Evolutionary conservation across 1,140 invertebrate genomes (phyloP), one percentile per base, ranked within the genome.

Genomic region (Lepidurus couesii): DNA sequence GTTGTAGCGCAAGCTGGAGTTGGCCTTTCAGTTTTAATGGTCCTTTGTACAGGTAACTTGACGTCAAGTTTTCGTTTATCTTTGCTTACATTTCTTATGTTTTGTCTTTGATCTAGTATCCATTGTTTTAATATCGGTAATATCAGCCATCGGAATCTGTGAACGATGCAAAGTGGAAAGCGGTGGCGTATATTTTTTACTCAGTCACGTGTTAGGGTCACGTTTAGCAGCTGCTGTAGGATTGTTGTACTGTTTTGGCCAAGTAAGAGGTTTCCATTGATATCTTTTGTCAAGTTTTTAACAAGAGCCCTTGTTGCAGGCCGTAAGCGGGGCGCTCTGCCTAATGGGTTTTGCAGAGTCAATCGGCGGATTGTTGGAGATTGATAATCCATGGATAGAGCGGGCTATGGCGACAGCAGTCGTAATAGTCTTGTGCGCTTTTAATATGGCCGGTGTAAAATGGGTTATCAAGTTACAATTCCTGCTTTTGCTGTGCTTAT

Each of bases 341-440:
- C 94, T 97, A 11, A 90, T 93, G 81, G 96, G 96, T 82, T 98
- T 98, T 87, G 96, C 96, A 75, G 96, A 98, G 87, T 95, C 95
- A 1, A 93, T 98, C 89, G 93, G 94, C 21, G 91, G 90, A 75
- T 85, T 98, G 13, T 88, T 96, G 21, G 89, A 90, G n/a, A 83
- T 92, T 3, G 88, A 91, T 80, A 89, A 90, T 78, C 87, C 87
- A 77, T 93, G 91, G 91, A 90, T 91, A 9, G 91, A 93, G 77
- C 87, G 93, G 83, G 90, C 90, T 9, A 93, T 96, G 85, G 93
- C 94, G 26, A 90, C 92, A 47, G 89, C 90, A 9, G 93, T 93
- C 73, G 92, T 96, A 7, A 84, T 96, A 42, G 84, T 95, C 44
- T 87, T 97, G 16, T 92, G 93, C 75, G 90, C 91, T 74, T 95